Conservation (phyloP, 2,888 invertebrate genomes). For the Dasysyrphus albostriatus region DNA sequence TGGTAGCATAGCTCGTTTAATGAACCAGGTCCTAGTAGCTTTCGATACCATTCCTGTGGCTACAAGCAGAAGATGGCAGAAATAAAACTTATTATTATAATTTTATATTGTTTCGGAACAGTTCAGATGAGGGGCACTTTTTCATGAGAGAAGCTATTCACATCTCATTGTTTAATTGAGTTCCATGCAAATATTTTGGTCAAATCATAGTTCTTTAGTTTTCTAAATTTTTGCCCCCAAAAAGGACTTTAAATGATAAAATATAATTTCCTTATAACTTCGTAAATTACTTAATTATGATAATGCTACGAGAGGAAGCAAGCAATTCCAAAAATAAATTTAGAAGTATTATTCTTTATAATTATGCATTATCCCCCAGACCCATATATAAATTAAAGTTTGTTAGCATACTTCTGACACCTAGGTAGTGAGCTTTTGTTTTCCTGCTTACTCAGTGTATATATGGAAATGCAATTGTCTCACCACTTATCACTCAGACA, state of each 20-base stretch:
- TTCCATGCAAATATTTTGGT: too few species aligned
- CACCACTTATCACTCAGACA: slow-evolving; percentile 9
- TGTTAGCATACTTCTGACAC: slow-evolving; percentile 37
- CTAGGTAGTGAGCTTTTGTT: slow-evolving; percentile 17
- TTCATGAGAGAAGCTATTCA: too few species aligned
- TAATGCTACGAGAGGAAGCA: neutral
- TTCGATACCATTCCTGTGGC: too few species aligned
- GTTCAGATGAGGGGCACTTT: too few species aligned
- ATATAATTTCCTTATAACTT: neutral
- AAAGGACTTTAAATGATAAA: neutral
- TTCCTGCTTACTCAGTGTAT: slow-evolving; percentile 2
- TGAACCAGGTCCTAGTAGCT: too few species aligned
- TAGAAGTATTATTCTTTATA: slow-evolving; percentile 21
- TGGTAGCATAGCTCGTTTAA: too few species aligned
- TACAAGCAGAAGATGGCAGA: too few species aligned
- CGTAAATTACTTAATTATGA: neutral
- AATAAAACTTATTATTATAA: too few species aligned
- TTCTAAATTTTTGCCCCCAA: too few species aligned
- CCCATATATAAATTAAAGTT: slow-evolving; percentile 31
- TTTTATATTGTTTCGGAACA: too few species aligned
- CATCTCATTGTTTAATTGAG: too few species aligned
- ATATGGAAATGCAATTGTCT: slow-evolving; percentile 19
- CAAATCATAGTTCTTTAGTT: too few species aligned
- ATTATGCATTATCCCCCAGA: slow-evolving; percentile 1
- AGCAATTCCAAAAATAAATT: slow-evolving; percentile 4